These are phyloP conservation scores for Dryas iulia DNA, from an alignment of 1,140 invertebrate species.

Conservation along the genomic window DNA sequence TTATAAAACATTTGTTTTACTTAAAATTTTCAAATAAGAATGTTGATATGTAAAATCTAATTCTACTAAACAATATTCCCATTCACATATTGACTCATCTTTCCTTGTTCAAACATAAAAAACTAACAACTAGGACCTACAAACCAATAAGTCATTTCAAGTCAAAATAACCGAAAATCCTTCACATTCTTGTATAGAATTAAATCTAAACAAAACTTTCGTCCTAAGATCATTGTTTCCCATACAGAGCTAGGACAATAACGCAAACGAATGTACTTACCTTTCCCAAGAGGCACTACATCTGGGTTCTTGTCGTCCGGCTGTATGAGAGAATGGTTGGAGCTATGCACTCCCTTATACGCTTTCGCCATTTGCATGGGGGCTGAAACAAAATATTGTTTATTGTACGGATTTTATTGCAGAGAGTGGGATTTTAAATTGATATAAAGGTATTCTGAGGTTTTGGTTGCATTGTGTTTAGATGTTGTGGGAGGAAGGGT, in stretches of 20 bases:
- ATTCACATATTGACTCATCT: too few species aligned
- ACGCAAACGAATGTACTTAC: conserved; percentile 67
- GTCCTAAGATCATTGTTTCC: background rate
- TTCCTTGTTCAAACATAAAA: too few species aligned
- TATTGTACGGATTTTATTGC: conserved; percentile 2
- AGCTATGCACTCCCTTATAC: conserved; percentile 62
- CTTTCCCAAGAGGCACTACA: conserved; percentile 89
- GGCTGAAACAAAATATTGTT: conserved; percentile 45
- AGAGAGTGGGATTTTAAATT: too few species aligned
- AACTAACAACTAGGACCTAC: too few species aligned
- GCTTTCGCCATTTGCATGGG: conserved; percentile 66
- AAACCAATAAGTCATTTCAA: background rate
- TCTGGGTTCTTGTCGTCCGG: conserved; percentile 88
- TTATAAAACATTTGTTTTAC: too few species aligned
- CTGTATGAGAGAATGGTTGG: conserved; percentile 66
- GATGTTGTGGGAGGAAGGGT: too few species aligned
- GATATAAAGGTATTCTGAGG: too few species aligned
- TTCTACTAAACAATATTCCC: too few species aligned
- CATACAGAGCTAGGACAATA: background rate
- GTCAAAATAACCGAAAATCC: background rate
- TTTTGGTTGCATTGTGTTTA: too few species aligned
- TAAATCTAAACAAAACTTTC: background rate
- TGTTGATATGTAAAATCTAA: too few species aligned
- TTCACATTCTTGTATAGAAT: background rate
- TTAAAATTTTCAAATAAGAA: too few species aligned